Evolutionary conservation across 2,888 invertebrate species (phyloP).

Genomic region (Hemistola chrysoprasaria): DNA sequence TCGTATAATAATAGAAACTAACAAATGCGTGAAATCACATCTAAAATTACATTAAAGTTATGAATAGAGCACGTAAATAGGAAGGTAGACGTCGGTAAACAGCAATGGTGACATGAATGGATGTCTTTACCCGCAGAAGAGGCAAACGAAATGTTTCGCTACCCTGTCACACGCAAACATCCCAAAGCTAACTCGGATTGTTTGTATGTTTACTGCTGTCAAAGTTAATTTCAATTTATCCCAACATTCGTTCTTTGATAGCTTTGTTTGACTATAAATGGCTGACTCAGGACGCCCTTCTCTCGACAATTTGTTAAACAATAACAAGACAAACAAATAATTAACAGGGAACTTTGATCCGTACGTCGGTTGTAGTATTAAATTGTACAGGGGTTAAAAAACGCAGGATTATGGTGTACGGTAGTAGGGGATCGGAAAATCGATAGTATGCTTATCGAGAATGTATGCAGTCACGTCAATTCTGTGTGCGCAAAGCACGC

Average conservation of each 20-base stretch:
- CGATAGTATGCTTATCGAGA: constrained; percentile 52
- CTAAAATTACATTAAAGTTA: constrained; percentile 4
- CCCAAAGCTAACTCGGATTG: constrained; percentile 5
- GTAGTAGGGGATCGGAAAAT: constrained; percentile 49
- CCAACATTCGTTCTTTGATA: constrained; percentile 6
- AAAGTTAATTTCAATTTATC: constrained; percentile 9
- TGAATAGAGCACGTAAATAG: too few species aligned
- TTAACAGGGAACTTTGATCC: constrained; percentile 3
- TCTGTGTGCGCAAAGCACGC: constrained; percentile 34
- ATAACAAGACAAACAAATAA: constrained; percentile 5
- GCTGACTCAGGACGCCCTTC: background rate
- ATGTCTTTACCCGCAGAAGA: constrained; percentile 1
- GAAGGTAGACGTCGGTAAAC: background rate
- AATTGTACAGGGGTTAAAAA: constrained; percentile 27
- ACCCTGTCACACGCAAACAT: constrained; percentile 1
- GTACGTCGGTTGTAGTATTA: constrained; percentile 2
- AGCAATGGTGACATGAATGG: constrained; percentile 2
- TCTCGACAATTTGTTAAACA: constrained; percentile 7
- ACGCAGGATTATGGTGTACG: constrained; percentile 31
- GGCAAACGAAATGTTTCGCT: constrained; percentile 3
- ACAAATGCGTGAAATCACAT: constrained; percentile 7
- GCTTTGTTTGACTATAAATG: constrained; percentile 2
- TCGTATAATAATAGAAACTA: constrained; percentile 13
- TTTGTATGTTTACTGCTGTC: constrained; percentile 4
- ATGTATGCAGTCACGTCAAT: constrained; percentile 54